Evolutionary conservation across 2,888 invertebrate species (phyloP).

Genomic region (Parthenolecanium corni): DNA sequence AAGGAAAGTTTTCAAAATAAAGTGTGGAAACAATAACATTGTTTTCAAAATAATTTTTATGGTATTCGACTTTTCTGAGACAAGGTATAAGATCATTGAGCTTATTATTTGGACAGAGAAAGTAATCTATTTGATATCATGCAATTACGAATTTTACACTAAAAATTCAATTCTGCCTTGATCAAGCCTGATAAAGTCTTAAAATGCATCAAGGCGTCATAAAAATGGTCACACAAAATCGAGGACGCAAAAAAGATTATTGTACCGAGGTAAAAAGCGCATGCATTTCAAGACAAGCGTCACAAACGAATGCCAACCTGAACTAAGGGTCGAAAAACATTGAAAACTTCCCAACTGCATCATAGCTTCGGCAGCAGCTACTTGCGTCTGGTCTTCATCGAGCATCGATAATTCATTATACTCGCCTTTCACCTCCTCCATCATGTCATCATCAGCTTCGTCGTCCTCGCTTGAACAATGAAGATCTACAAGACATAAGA

Average conservation of each 20-base stretch:
- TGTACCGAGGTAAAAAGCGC: too few species aligned
- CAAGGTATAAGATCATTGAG: background rate
- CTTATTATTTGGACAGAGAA: background rate
- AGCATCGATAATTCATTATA: slow-evolving; percentile 29
- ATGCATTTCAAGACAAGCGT: too few species aligned
- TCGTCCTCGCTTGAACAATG: slow-evolving; percentile 54
- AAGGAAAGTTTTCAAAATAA: too few species aligned
- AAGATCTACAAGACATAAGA: slow-evolving; percentile 39
- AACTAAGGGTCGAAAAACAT: slow-evolving; percentile 43
- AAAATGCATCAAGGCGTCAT: too few species aligned
- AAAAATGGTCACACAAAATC: too few species aligned
- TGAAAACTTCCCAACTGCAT: slow-evolving; percentile 48
- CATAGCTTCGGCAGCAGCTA: slow-evolving; percentile 41
- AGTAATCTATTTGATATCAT: too few species aligned
- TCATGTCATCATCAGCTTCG: slow-evolving; percentile 37
- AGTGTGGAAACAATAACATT: too few species aligned
- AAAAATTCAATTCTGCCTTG: too few species aligned
- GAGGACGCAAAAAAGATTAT: too few species aligned
- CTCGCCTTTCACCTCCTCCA: slow-evolving; percentile 36
- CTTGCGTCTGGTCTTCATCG: slow-evolving; percentile 46
- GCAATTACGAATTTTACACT: too few species aligned
- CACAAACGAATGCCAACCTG: background rate
- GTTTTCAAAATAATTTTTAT: background rate
- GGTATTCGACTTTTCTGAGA: background rate
- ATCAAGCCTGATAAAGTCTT: too few species aligned